Evolutionary conservation across 2,888 invertebrate species (phyloP), one percentile per base, ranked within the genome.

Genomic region (Cacoxenus indagator): DNA sequence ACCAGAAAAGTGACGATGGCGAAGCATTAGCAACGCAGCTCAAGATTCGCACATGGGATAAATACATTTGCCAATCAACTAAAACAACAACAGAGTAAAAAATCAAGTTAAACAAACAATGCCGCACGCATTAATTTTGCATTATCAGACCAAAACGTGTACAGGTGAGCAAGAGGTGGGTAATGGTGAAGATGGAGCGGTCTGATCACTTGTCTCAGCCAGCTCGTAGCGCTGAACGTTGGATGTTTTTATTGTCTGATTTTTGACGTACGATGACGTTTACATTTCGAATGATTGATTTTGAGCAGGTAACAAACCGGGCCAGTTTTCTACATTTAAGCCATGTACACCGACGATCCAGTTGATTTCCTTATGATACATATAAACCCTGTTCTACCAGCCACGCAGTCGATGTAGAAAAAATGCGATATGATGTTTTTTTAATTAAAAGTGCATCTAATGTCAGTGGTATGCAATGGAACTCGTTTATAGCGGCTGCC

Each of bases 201-300:
- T n/a, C n/a, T n/a, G n/a, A n/a, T n/a, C 76, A 72, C 70, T 74
- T 78, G 75, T 64, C 73, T 26, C 29, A 37, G 68, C 66, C 71
- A 73, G 67, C 59, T 66, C 31, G 70, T 69, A 66, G n/a, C 70
- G 66, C 66, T 69, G n/a, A n/a, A n/a, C n/a, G n/a, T n/a, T 65
- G 45, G 14, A 37, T 76, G 73, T 67, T 72, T 62, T 65, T 68
- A 74, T 70, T 70, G 76, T 57, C 65, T 73, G 79, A 78, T 80
- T 76, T 82, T 82, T 78, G 82, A 81, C 81, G 80, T 79, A 80
- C 80, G 80, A 82, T 80, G 80, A 80, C 83, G 83, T 82, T 82
- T 79, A 83, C 81, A 81, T 80, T 80, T 82, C 79, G 76, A 78
- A 79, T 80, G 80, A 80, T 80, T 80, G 80, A 80, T 80, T 80